phyloP scores from a whole-genome alignment of 2,113 vertebrate species.

The Ctenomys sociabilis region DNA sequence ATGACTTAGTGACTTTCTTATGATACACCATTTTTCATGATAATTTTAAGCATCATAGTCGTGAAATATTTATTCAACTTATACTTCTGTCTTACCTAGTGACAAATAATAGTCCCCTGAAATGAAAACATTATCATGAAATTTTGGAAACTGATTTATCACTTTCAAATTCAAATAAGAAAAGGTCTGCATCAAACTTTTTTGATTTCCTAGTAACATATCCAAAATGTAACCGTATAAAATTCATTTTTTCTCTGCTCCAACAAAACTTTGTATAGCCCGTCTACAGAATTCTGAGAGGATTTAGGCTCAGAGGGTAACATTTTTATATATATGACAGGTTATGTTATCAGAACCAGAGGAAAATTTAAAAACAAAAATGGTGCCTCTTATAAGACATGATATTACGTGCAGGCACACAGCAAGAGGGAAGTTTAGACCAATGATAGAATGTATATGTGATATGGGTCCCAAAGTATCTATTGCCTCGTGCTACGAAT shows the following conservation, averaged over 20 bases:
- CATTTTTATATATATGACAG: not conserved
- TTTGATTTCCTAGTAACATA: not conserved
- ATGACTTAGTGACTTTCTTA: not conserved
- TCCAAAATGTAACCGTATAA: not conserved
- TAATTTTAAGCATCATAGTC: not conserved
- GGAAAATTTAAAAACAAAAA: slow-evolving; percentile 1
- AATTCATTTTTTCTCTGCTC: not conserved
- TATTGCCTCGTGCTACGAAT: not conserved
- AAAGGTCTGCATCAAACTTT: not conserved
- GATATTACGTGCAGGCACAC: not conserved
- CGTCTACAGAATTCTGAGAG: not conserved
- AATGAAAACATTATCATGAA: slow-evolving; percentile 1
- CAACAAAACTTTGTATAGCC: not conserved
- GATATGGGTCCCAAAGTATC: fast-evolving
- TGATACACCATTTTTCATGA: not conserved
- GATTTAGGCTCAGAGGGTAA: not conserved
- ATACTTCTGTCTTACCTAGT: not conserved
- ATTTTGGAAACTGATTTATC: not conserved
- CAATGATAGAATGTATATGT: not conserved
- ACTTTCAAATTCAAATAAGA: not conserved
- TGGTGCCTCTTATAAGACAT: not conserved
- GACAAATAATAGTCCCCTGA: not conserved
- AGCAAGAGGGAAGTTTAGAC: not conserved
- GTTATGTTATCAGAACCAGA: not conserved
- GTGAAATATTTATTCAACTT: not conserved